Conservation (phyloP, 2,113 vertebrate genomes). For the Dromiciops gliroides region DNA sequence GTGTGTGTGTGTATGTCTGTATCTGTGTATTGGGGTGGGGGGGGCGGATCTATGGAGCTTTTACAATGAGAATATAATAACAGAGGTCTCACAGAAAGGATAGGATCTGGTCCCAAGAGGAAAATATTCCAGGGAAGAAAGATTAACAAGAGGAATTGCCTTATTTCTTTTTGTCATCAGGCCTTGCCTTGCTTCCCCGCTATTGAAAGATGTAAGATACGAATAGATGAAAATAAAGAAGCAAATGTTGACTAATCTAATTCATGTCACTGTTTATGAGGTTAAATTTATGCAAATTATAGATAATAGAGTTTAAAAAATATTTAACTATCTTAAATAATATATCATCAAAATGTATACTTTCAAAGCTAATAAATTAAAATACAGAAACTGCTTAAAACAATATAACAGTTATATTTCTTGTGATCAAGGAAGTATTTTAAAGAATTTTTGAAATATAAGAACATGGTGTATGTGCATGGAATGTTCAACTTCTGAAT, state of each 20-base stretch:
- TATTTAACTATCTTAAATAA: conserved; percentile 22
- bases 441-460: conserved; percentile 37
- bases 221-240: conserved; percentile 36
- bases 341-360: conserved; percentile 38
- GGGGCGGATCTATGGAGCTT: not conserved
- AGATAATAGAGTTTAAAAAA: not conserved
- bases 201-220: not conserved
- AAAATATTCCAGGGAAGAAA: not conserved
- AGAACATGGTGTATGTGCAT: conserved; percentile 20
- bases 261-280: conserved; percentile 10
- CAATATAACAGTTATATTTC: not conserved
- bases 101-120: not conserved
- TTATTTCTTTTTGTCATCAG: not conserved
- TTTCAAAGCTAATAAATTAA: conserved; percentile 39
- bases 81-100: not conserved
- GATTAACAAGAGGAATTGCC: not conserved
- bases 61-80: not conserved
- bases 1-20: not conserved
- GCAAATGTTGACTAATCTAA: conserved; percentile 41
- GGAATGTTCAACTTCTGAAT: conserved; percentile 18
- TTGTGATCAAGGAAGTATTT: not conserved
- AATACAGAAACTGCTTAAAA: not conserved
- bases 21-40: not conserved
- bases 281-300: conserved; percentile 49
- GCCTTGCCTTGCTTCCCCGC: not conserved